These are phyloP conservation scores for Xenopus petersii DNA, from an alignment of 2,797 vertebrate species.

Conservation along the genomic window DNA sequence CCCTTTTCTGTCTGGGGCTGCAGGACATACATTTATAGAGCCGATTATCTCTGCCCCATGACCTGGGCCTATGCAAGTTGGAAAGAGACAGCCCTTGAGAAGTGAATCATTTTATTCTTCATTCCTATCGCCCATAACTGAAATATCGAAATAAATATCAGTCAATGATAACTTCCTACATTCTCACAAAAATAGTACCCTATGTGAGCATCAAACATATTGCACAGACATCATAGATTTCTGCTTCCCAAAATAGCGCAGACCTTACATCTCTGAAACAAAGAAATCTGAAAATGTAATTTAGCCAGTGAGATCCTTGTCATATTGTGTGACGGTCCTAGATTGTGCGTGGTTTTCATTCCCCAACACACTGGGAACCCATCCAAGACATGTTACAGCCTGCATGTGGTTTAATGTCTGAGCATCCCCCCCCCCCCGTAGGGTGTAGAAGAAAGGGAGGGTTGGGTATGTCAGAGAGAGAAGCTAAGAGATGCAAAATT, in stretches of 20 bases:
- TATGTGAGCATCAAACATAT: background rate
- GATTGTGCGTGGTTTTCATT: constrained; percentile 26
- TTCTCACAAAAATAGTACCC: background rate
- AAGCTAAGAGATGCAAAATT: constrained; percentile 10
- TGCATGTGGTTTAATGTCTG: constrained; percentile 18
- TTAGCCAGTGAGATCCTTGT: background rate
- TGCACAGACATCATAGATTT: background rate
- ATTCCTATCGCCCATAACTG: too few relatives aligned
- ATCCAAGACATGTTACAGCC: constrained; percentile 31
- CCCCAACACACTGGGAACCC: constrained; percentile 28
- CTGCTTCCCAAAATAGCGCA: background rate
- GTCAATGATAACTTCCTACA: background rate
- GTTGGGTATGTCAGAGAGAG: constrained; percentile 8
- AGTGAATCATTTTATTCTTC: too few relatives aligned
- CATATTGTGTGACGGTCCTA: constrained; percentile 16
- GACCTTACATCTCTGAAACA: background rate
- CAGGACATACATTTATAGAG: too few relatives aligned
- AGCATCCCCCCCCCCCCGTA: constrained; percentile 32
- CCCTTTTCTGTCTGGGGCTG: too few relatives aligned
- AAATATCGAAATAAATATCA: too few relatives aligned
- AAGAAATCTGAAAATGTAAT: background rate
- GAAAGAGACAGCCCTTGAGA: too few relatives aligned
- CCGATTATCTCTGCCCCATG: too few relatives aligned
- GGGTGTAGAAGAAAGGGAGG: background rate
- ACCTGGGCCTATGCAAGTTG: too few relatives aligned